phyloP scores from a whole-genome alignment of 2,113 vertebrate genomes.

The Perca flavescens region DNA sequence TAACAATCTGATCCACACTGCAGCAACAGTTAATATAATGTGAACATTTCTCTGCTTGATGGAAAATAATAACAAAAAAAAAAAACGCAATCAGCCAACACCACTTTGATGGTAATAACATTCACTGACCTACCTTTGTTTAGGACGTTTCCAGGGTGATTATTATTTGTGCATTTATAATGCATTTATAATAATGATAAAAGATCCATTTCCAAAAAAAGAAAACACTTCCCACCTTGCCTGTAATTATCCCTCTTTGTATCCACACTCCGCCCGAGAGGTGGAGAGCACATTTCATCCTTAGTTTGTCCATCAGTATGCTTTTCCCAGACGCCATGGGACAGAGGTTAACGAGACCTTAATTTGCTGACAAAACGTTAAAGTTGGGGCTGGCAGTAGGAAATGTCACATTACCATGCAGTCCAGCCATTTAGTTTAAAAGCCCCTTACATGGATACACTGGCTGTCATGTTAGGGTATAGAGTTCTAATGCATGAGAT shows the following conservation, averaged over 20 bases:
- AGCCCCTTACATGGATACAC: conserved; percentile 26
- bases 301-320: conserved; percentile 25
- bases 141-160: conserved; percentile 66
- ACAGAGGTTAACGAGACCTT: conserved; percentile 71
- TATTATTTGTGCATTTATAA: conserved; percentile 74
- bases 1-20: conserved; percentile 58
- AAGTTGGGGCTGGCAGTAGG: conserved; percentile 39
- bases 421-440: conserved; percentile 63
- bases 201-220: conserved; percentile 52
- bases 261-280: not conserved
- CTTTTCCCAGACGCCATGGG: conserved; percentile 20
- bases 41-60: conserved; percentile 68
- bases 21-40: conserved; percentile 62
- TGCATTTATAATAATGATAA: conserved; percentile 65
- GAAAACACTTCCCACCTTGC: conserved; percentile 58
- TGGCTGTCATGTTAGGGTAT: conserved; percentile 36
- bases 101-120: conserved; percentile 67
- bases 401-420: conserved; percentile 83
- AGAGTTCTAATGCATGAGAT: conserved; percentile 40
- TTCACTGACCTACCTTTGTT: conserved; percentile 73
- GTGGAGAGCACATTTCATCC: conserved; percentile 12
- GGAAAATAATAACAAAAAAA: conserved; percentile 63
- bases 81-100: conserved; percentile 59
- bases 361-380: conserved; percentile 74
- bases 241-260: conserved; percentile 40